Evolutionary conservation across 2,113 vertebrate genomes (phyloP), one percentile per base, ranked within the genome.

Genomic region (Phocoena sinus): DNA sequence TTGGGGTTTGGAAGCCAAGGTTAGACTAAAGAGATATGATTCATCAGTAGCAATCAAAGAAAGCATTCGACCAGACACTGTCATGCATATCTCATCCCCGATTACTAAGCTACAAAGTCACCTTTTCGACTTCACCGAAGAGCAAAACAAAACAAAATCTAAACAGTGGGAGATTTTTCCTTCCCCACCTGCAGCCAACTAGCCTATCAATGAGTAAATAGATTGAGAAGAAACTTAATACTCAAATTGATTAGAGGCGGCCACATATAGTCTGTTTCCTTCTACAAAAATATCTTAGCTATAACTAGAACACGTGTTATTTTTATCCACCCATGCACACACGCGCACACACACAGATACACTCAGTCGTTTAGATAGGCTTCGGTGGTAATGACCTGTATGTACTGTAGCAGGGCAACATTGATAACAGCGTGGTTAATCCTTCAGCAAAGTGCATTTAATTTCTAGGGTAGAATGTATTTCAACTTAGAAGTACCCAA

Each of bases 31-130:
- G 90, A 93, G 89, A 77, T 85, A 95, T 98, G 95, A 95, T 94
- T 97, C 96, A 97, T 97, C 92, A 97, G 77, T 76, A 96, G 91
- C 47, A 94, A 98, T 92, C 83, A 98, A 96, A 84, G n/a, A 76
- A 97, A 95, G 85, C 28, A 62, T 93, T 95, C 10, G 74, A 70
- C 14, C 73, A 79, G 80, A 89, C 87, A 89, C 84, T 94, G 70
- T 67, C 63, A 71, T 90, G 89, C 94, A 47, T 4, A 14, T 26
- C 71, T 94, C 60, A 47, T 79, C 97, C 95, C 68, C 89, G 62
- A 95, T 95, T 86, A 63, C 56, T 97, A 95, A n/a, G 68, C 56
- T 71, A 87, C 38, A 85, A 7, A 82, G 31, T 96, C 91, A 82
- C 47, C 20, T 56, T 73, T 92, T 87, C 88, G 71, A 53, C 77